Percentiles rank a stretch among this genome's conserved stretches.
Evolutionary conservation across 2,113 vertebrate genomes (phyloP).

Genomic region (Pomatorhinus ruficollis): DNA sequence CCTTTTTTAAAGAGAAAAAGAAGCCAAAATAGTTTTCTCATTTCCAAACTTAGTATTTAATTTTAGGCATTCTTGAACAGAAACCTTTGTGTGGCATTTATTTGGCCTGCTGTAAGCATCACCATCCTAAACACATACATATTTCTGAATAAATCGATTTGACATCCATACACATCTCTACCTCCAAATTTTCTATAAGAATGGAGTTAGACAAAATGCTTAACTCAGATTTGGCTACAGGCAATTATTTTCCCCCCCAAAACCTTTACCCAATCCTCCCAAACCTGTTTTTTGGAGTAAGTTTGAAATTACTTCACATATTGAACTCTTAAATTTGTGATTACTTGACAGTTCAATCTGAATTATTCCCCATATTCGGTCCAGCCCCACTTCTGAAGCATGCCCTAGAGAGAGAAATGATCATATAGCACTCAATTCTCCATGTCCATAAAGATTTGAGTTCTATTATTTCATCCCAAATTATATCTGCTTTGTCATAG

Average conservation of each 20-base stretch:
- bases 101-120: neutral
- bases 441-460: neutral
- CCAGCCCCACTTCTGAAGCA: neutral
- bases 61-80: neutral
- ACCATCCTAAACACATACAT: neutral
- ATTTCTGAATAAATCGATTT: neutral
- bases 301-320: slow-evolving; percentile 14
- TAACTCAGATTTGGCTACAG: neutral
- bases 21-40: neutral
- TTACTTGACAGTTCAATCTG: neutral
- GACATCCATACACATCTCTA: neutral
- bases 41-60: neutral
- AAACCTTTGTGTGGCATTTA: neutral
- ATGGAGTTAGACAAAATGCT: neutral
- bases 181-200: neutral
- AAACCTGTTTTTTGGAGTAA: neutral
- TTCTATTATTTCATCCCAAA: neutral
- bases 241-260: neutral
- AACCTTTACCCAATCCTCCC: neutral
- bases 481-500: neutral
- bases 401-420: neutral
- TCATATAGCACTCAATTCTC: neutral
- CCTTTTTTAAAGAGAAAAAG: neutral
- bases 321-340: neutral
- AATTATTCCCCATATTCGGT: neutral